These are phyloP conservation scores for Acomys russatus DNA, from an alignment of 2,797 vertebrate species.

Conservation along the genomic window DNA sequence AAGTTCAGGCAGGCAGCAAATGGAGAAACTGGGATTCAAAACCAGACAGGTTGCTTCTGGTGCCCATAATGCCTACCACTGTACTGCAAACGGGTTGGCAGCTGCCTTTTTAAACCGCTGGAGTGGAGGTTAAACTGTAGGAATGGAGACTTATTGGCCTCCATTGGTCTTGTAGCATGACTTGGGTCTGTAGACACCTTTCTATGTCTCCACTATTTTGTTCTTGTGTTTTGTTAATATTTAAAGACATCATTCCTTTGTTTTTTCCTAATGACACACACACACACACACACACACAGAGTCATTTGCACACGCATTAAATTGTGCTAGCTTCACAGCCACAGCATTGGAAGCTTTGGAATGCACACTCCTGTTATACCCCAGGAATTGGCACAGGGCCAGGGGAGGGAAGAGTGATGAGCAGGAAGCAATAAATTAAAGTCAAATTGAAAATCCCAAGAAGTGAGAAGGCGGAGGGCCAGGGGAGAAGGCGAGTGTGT, in stretches of 20 bases:
- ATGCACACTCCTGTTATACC: background rate
- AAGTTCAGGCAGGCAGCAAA: background rate
- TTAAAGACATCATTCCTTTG: background rate
- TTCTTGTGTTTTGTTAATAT: constrained; percentile 11
- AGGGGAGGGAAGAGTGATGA: background rate
- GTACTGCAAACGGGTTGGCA: background rate
- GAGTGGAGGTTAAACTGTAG: too few species aligned
- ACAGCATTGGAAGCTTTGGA: background rate
- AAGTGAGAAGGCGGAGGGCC: background rate
- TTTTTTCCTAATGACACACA: background rate
- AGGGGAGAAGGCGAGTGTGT: background rate
- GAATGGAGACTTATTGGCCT: background rate
- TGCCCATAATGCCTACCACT: background rate
- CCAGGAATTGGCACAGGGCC: background rate
- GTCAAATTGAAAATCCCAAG: background rate
- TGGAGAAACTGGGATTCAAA: background rate
- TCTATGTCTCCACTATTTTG: background rate
- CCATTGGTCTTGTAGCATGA: background rate
- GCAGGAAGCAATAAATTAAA: background rate
- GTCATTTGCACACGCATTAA: constrained; percentile 7
- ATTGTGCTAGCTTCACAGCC: background rate
- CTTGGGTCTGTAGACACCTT: background rate
- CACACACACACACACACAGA: background rate
- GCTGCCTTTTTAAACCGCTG: background rate
- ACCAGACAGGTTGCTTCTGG: background rate